phyloP scores from a whole-genome alignment of 2,113 vertebrate genomes.

The Seriola dumerili region DNA sequence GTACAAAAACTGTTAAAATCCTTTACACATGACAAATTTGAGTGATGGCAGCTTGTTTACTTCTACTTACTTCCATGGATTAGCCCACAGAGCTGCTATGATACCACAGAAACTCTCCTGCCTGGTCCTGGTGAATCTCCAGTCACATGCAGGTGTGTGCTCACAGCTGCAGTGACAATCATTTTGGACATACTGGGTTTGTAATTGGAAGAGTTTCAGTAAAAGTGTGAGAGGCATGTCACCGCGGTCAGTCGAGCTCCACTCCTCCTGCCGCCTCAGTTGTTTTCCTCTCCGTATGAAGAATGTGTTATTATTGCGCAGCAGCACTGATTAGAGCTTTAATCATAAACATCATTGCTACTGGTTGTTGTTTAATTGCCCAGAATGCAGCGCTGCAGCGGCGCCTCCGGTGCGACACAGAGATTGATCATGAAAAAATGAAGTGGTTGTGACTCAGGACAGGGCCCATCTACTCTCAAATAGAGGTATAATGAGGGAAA shows the following conservation, averaged over 20 bases:
- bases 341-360: constrained; percentile 41
- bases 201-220: constrained; percentile 18
- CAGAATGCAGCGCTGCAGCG: constrained; percentile 10
- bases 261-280: neutral
- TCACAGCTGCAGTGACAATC: neutral
- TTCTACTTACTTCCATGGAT: neutral
- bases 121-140: neutral
- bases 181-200: neutral
- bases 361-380: constrained; percentile 50
- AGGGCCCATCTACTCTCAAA: constrained; percentile 43
- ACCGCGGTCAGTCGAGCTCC: neutral
- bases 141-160: constrained; percentile 10
- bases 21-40: neutral
- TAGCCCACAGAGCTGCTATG: neutral
- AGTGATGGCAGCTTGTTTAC: too few relatives aligned
- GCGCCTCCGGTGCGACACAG: constrained; percentile 13
- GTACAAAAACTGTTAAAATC: neutral
- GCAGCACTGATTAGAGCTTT: constrained; percentile 44
- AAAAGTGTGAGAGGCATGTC: constrained; percentile 10
- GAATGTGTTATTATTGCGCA: constrained; percentile 13
- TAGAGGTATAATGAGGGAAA: constrained; percentile 59
- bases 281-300: constrained; percentile 15
- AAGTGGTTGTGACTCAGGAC: constrained; percentile 50
- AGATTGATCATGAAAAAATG: constrained; percentile 56
- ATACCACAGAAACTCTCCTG: neutral